Evolutionary conservation across 2,113 vertebrate genomes (phyloP).

Genomic region (Perca flavescens): DNA sequence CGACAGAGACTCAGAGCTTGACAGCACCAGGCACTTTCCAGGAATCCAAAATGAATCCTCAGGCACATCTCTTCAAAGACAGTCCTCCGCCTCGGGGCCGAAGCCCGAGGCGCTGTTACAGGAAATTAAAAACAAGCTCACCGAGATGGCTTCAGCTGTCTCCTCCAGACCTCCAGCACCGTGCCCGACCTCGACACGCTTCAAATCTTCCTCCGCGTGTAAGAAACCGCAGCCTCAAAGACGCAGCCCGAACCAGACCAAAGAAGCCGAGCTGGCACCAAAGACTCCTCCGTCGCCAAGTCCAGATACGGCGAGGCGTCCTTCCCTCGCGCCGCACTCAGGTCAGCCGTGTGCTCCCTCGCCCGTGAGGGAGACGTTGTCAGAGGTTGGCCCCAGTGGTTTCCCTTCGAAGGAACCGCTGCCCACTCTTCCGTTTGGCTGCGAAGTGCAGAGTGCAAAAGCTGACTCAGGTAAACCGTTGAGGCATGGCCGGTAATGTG

Average conservation of each 20-base stretch:
- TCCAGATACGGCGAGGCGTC: not conserved
- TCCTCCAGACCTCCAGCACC: not conserved
- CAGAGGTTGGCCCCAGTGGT: slow-evolving; percentile 42
- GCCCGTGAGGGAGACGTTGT: slow-evolving; percentile 41
- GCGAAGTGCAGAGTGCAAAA: not conserved
- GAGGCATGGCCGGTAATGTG: not conserved
- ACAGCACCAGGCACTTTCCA: slow-evolving; percentile 24
- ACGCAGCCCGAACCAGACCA: not conserved
- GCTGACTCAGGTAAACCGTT: slow-evolving; percentile 61
- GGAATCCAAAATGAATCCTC: slow-evolving; percentile 17
- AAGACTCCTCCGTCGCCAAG: slow-evolving; percentile 7
- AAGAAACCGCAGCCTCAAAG: slow-evolving; percentile 3
- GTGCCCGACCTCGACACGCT: not conserved
- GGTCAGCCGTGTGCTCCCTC: not conserved
- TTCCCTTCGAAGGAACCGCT: slow-evolving; percentile 75
- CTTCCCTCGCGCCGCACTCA: not conserved
- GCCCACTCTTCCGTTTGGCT: not conserved
- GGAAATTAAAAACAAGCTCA: slow-evolving; percentile 2
- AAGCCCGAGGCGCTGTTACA: slow-evolving; percentile 1
- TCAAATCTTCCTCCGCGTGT: not conserved
- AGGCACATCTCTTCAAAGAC: not conserved
- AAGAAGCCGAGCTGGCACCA: slow-evolving; percentile 28
- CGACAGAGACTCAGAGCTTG: not conserved
- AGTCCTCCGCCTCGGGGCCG: not conserved
- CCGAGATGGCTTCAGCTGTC: not conserved